phyloP scores from a whole-genome alignment of 2,113 vertebrate genomes.

The Thunnus thynnus region DNA sequence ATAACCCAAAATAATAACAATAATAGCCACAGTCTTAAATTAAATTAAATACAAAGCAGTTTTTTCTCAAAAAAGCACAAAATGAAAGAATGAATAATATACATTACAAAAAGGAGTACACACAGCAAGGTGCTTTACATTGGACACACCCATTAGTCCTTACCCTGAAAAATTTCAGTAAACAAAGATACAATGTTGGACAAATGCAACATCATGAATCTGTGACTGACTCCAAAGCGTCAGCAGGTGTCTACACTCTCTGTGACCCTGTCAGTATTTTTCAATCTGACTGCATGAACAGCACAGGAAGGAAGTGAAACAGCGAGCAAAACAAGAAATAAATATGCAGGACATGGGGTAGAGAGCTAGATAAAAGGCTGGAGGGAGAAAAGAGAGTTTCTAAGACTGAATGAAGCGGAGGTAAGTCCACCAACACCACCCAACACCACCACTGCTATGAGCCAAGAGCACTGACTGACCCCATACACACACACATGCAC shows the following conservation, averaged over 20 bases:
- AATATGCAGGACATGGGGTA: slow-evolving; percentile 50
- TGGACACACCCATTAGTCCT: too few relatives aligned
- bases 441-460: background rate
- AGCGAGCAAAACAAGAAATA: slow-evolving; percentile 24
- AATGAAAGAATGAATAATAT: too few relatives aligned
- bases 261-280: slow-evolving; percentile 21
- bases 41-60: too few relatives aligned
- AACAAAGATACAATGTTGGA: background rate
- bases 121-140: too few relatives aligned
- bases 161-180: too few relatives aligned
- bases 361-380: slow-evolving; percentile 35
- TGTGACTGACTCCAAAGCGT: background rate
- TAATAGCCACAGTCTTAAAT: too few relatives aligned
- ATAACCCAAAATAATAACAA: too few relatives aligned
- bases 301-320: slow-evolving; percentile 53
- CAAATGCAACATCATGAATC: background rate
- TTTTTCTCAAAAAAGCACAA: too few relatives aligned
- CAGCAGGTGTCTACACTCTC: slow-evolving; percentile 32
- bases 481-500: slow-evolving; percentile 17
- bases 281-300: background rate
- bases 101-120: too few relatives aligned
- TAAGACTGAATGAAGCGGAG: slow-evolving; percentile 65
- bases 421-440: slow-evolving; percentile 46
- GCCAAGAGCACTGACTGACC: slow-evolving; percentile 63
- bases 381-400: slow-evolving; percentile 34